Evolutionary conservation across 2,797 vertebrate species (phyloP).

Genomic region (Tapirus indicus): DNA sequence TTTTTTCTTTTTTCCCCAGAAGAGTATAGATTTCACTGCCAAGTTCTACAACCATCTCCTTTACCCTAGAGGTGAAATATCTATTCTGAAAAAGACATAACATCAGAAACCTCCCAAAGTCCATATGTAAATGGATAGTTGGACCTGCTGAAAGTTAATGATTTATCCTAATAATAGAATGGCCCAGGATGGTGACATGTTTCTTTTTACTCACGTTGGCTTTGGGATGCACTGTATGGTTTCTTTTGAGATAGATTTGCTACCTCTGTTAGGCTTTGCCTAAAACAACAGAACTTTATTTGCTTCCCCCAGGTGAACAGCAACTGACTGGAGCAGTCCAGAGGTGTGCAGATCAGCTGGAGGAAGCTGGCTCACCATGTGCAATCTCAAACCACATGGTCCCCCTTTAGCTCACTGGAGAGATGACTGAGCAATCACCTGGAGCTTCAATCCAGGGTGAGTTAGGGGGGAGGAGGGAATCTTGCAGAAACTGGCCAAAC

Average conservation of each 20-base stretch:
- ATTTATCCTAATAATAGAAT: background rate
- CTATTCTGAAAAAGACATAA: background rate
- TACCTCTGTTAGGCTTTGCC: background rate
- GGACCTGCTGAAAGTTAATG: background rate
- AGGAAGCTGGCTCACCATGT: background rate
- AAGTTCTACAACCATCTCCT: background rate
- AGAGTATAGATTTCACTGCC: background rate
- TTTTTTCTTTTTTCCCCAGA: background rate
- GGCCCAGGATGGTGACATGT: background rate
- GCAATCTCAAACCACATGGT: background rate
- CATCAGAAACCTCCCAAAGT: background rate
- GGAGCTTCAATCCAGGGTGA: background rate
- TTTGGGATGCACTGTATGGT: background rate
- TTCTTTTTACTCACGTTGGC: background rate
- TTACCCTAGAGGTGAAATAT: background rate
- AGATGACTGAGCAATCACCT: background rate
- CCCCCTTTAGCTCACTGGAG: background rate
- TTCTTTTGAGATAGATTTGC: background rate
- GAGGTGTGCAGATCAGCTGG: background rate
- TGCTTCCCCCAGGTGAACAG: background rate
- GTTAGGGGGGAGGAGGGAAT: background rate
- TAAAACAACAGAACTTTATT: background rate
- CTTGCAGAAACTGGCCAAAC: background rate
- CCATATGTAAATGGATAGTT: background rate
- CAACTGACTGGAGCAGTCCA: background rate